Base-by-base conservation (phyloP, 2,113 vertebrate species). In the Tringa solitaria region DNA sequence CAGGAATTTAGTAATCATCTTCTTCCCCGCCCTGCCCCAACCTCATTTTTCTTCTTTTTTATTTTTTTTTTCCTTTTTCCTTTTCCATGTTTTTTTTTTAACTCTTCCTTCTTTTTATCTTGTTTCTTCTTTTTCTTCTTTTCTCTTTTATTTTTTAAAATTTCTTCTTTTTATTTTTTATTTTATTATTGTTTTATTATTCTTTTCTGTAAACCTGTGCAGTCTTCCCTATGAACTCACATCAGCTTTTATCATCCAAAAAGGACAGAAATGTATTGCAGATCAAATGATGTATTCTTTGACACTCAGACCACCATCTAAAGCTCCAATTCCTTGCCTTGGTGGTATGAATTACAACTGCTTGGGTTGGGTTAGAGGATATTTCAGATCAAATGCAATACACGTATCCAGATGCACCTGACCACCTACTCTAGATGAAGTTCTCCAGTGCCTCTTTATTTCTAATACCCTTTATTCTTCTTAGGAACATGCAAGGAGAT, bases 401-500 rank as follows among this genome's bases (percentile, higher is more conserved):
- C 13, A 63, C 4, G 10, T 76, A 19, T 5, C 1, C 10, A 46
- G 5, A 45, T 46, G n/a, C 4, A 45, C 24, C 14, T 84, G 22
- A 63, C 4, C 17, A 51, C 12, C 24, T 67, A 35, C 19, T 6
- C 7, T 18, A 45, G 17, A n/a, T 75, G 8, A 76, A 15, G 8
- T 46, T 4, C 8, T 89, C 8, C 35, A 61, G n/a, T 0, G 0
- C 2, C 8, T 72, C 17, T 75, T 53, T 69, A 3, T 57, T 41
- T 41, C 41, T 41, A 41, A 41, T 13, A 13, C 12, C 41, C 12
- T 41, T 41, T 41, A 41, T 41, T 79, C 10, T 53, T 39, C 24
- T 22, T 11, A 74, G 54, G 57, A 77, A 4, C 5, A 20, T 56
- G 32, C 43, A 68, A 65, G 2, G 8, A 54, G 14, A 39, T 32